Conservation (phyloP, 2,113 vertebrate species). For the Pollachius pollachius region DNA sequence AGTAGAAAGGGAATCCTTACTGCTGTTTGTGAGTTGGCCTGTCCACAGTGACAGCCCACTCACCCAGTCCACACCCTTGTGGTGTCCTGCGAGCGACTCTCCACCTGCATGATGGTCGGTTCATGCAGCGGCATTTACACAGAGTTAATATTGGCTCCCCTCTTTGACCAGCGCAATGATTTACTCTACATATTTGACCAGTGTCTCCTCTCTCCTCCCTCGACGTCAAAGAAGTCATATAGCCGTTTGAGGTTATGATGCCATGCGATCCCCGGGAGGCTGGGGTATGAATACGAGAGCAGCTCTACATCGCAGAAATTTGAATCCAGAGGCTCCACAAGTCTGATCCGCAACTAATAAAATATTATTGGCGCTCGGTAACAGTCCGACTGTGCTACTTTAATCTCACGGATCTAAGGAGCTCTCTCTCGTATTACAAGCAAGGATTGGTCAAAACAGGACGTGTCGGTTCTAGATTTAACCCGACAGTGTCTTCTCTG, state of each 20-base stretch:
- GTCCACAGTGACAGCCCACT: no score
- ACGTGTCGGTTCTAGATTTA: conserved; percentile 10
- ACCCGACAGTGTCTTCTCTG: conserved; percentile 12
- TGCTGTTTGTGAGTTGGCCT: no score
- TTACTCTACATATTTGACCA: conserved; percentile 11
- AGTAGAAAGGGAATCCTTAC: no score
- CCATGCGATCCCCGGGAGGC: no score
- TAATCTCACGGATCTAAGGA: conserved; percentile 11
- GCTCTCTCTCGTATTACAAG: conserved; percentile 1
- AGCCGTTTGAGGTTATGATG: no score
- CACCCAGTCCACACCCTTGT: background rate
- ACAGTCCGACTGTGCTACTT: conserved; percentile 17
- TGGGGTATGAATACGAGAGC: background rate
- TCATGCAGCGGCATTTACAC: background rate
- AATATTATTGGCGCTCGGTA: conserved; percentile 16
- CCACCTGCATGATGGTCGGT: background rate
- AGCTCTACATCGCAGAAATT: conserved; percentile 18
- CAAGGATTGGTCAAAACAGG: conserved; percentile 17
- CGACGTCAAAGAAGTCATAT: background rate
- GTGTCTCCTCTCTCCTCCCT: conserved; percentile 10
- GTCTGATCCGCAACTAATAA: conserved; percentile 24
- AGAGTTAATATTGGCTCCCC: conserved; percentile 3
- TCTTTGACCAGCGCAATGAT: conserved; percentile 1
- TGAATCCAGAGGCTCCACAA: conserved; percentile 15
- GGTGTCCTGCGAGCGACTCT: background rate